phyloP scores from a whole-genome alignment of 1,140 invertebrate species.

The Medauroidea extradentata region DNA sequence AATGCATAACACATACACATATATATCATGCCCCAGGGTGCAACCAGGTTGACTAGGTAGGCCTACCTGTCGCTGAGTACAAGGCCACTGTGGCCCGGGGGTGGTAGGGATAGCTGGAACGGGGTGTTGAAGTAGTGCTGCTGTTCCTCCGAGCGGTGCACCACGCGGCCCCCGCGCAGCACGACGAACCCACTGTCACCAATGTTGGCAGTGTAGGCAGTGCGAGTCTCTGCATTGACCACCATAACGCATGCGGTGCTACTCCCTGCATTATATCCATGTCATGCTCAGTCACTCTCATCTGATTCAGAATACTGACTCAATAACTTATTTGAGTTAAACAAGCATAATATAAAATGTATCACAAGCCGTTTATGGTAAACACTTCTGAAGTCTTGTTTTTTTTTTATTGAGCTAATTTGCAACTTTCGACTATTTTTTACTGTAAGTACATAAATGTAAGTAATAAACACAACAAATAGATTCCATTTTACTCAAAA shows the following conservation, averaged over 20 bases:
- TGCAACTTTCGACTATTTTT: too few relatives aligned
- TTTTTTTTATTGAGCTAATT: too few relatives aligned
- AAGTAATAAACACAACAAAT: too few relatives aligned
- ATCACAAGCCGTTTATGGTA: too few relatives aligned
- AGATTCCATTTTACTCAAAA: too few relatives aligned
- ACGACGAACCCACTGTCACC: conserved; percentile 98
- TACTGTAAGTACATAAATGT: too few relatives aligned
- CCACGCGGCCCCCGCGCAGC: conserved; percentile 77
- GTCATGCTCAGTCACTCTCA: too few relatives aligned
- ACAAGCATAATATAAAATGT: too few relatives aligned
- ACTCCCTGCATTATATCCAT: conserved; percentile 61
- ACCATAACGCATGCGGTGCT: conserved; percentile 96
- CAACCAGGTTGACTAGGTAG: neutral
- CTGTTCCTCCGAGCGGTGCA: conserved; percentile 91
- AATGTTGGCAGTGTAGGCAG: conserved; percentile 92
- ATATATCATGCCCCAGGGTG: neutral
- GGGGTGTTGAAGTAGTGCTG: conserved; percentile 99
- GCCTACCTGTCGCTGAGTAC: conserved; percentile 81
- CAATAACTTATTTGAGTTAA: too few relatives aligned
- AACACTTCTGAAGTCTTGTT: too few relatives aligned
- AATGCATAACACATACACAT: neutral
- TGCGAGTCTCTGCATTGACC: conserved; percentile 81
- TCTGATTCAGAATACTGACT: too few relatives aligned
- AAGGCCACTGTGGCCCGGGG: conserved; percentile 76
- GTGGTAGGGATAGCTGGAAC: conserved; percentile 91